Evolutionary conservation across 2,113 vertebrate species (phyloP), one percentile per base, ranked within the genome.

Genomic region (Galemys pyrenaicus): DNA sequence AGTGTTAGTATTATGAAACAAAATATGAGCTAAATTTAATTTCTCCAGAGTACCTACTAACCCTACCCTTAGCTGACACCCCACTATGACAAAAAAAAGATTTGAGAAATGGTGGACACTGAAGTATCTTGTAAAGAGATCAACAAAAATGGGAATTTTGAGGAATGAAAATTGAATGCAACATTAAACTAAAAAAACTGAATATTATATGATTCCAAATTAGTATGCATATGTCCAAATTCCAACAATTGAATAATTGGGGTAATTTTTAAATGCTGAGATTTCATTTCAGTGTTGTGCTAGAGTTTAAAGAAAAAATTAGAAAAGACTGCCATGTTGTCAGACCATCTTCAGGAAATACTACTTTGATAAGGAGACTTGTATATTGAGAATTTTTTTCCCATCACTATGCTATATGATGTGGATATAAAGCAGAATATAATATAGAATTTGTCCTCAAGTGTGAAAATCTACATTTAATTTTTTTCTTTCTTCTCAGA

Each of bases 401-500:
- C 65, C 1, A 41, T 88, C 51, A 60, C 39, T 74, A 49, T 74
- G 7, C 65, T 89, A 37, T 24, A 30, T 62, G 9, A 35, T 91
- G 12, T 46, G 9, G 24, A 39, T n/a, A 73, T 67, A 91, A 79
- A 89, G 32, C 2, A 75, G 8, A 92, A n/a, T 12, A 70, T 60
- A 39, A 44, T 56, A 70, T n/a, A 24, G n/a, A 86, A 83, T 89
- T 78, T 94, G 39, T 94, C 75, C 51, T 94, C 73, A 82, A 95
- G 56, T 56, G 75, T 82, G 9, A 24, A 91, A 95, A 84, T 64
- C 4, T 78, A 67, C 32, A 37, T 91, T 92, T 82, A 71, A 19
- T 88, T 68, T 79, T 86, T 71, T 11, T 87, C 39, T 94, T 93
- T 90, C 70, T 92, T 79, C 32, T 67, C 20, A 79, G 75, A 51